Conservation (phyloP, 1,140 invertebrate genomes). For the Bilobella aurantiaca region DNA sequence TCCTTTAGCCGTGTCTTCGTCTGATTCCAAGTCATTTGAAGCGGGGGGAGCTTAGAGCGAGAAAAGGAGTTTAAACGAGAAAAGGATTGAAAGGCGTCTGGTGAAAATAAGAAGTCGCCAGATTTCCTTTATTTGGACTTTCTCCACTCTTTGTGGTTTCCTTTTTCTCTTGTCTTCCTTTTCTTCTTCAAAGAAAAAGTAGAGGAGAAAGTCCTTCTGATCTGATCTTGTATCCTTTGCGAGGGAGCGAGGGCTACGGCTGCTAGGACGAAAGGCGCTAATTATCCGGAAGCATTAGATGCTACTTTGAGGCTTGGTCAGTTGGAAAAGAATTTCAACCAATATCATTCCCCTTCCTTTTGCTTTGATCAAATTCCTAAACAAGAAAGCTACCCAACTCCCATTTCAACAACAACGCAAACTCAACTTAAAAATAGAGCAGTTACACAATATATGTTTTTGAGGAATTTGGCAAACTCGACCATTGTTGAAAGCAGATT, state of each 20-base stretch:
- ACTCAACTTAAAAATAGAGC: too few relatives aligned
- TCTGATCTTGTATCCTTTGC: background rate
- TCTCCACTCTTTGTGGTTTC: background rate
- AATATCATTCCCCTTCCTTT: background rate
- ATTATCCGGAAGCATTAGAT: slow-evolving; percentile 12
- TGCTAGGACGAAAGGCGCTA: too few relatives aligned
- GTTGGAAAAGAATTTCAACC: background rate
- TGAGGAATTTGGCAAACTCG: too few relatives aligned
- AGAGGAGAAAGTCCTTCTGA: background rate
- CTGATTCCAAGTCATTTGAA: background rate
- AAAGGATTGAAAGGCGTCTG: background rate
- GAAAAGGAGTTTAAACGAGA: background rate
- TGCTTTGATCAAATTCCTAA: background rate
- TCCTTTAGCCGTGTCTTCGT: background rate
- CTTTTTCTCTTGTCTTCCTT: background rate
- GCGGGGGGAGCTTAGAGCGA: background rate
- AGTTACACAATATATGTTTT: too few relatives aligned
- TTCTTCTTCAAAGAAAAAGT: background rate
- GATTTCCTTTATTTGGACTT: background rate
- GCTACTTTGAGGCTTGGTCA: slow-evolving; percentile 7
- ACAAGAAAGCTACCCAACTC: background rate
- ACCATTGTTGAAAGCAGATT: too few relatives aligned
- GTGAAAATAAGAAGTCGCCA: slow-evolving; percentile 4
- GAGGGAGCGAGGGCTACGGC: background rate
- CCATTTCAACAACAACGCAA: too few relatives aligned